Evolutionary conservation across 2,113 vertebrate genomes (phyloP), one percentile per base, ranked within the genome.

Genomic region (Python bivittatus): DNA sequence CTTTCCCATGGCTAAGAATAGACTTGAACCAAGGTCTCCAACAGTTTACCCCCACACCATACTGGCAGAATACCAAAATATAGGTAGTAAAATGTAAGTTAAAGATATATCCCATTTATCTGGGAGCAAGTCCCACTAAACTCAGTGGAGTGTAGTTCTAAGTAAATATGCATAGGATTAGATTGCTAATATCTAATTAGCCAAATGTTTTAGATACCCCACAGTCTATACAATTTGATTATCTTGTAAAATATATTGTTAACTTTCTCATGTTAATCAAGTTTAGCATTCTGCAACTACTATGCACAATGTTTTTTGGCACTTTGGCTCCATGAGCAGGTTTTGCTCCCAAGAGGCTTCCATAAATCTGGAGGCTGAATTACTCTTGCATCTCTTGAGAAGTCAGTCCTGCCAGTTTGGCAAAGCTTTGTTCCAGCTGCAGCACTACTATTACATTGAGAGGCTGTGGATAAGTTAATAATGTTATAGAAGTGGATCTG

Each of bases 321-420:
- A 95, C 91, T 94, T 96, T 53, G 93, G 93, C 95, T 94, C 93
- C 88, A 54, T 64, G 56, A 94, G 91, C 87, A 92, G 91, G 88
- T 95, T 96, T 95, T 95, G 86, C 91, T 95, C 95, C 93, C 60
- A 92, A 92, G 95, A 94, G 95, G 92, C 93, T 96, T 96, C 61
- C 25, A 0, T 88, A 1, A 89, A 91, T 93, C 96, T 95, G 93
- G 95, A 95, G 86, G 91, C 89, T 93, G 92, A 93, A 94, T 96
- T 94, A 72, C 84, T 83, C 93, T 93, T 86, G 22, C 5, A 56
- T 97, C 93, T 91, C 92, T 85, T 12, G 86, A 95, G 94, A 96
- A 95, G 92, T 91, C 91, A 92, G 89, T 95, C 90, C 91, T 95
- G 92, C 91, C 95, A 95, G 93, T 89, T 93, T 91, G 94, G 90